Percentiles rank a stretch among this genome's conserved stretches.
phyloP scores from a whole-genome alignment of 2,113 vertebrate species.

The Mirza zaza region DNA sequence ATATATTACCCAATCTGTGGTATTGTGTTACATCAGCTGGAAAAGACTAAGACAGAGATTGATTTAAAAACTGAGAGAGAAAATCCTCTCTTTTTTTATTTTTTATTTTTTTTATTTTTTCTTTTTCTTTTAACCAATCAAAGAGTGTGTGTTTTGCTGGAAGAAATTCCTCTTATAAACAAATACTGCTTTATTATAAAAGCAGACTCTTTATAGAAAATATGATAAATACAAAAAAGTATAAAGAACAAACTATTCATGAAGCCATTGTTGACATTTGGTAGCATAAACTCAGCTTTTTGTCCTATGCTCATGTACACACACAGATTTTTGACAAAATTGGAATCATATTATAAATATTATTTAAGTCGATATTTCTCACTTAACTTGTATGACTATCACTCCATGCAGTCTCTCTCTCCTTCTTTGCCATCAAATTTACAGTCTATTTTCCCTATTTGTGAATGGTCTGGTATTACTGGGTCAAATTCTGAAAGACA shows the following conservation, averaged over 20 bases:
- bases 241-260: neutral
- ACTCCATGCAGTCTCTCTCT: neutral
- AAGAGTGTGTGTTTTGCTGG: too few relatives aligned
- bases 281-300: neutral
- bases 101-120: too few relatives aligned
- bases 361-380: neutral
- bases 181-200: neutral
- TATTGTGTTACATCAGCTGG: neutral
- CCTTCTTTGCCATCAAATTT: neutral
- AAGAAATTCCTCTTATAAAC: neutral
- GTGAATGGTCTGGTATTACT: conserved; percentile 51
- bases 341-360: neutral
- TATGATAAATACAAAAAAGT: neutral
- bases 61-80: neutral
- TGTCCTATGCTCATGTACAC: neutral
- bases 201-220: neutral
- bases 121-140: too few relatives aligned
- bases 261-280: neutral
- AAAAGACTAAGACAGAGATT: neutral
- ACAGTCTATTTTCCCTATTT: conserved; percentile 64
- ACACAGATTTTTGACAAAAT: neutral
- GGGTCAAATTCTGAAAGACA: conserved; percentile 53
- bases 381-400: neutral
- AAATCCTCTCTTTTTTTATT: too few relatives aligned
- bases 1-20: too few relatives aligned